These are phyloP conservation scores for Forbesichthys papilliferus DNA, from an alignment of 2,113 vertebrate species.

Conservation along the genomic window DNA sequence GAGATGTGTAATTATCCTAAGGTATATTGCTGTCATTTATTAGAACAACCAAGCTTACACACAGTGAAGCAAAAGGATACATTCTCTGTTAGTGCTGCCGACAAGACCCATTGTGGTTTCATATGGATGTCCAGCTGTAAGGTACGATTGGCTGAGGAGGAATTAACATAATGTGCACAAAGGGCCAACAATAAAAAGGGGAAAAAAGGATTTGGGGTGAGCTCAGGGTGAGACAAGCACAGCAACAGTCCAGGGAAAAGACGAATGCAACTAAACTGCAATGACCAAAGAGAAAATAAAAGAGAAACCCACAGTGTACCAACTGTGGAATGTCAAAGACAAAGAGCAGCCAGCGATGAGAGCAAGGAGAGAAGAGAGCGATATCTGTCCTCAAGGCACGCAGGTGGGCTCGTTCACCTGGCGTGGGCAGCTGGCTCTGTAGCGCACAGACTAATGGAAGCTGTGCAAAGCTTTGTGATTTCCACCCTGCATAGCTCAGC, in stretches of 20 bases:
- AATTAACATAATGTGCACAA: not conserved
- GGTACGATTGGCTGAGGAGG: too few relatives aligned
- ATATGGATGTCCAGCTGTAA: too few relatives aligned
- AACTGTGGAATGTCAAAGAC: not conserved
- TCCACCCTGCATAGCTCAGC: constrained; percentile 4
- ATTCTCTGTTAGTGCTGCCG: too few relatives aligned
- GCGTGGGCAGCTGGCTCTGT: constrained; percentile 37
- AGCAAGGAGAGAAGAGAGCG: constrained; percentile 3
- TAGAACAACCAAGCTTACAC: too few relatives aligned
- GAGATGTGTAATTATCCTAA: too few relatives aligned
- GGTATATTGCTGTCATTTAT: too few relatives aligned
- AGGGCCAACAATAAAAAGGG: not conserved
- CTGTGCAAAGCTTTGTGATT: constrained; percentile 11
- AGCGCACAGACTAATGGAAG: constrained; percentile 20
- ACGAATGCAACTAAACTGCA: too few relatives aligned
- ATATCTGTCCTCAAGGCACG: constrained; percentile 14
- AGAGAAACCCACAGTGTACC: not conserved
- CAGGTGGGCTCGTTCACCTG: constrained; percentile 32
- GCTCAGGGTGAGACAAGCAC: too few relatives aligned
- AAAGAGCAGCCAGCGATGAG: not conserved
- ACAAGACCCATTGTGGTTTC: too few relatives aligned
- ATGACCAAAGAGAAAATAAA: constrained; percentile 3
- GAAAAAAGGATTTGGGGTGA: not conserved
- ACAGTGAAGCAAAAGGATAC: too few relatives aligned
- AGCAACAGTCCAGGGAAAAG: too few relatives aligned